Percentiles rank a stretch among this genome's conserved stretches.
Evolutionary conservation across 2,113 vertebrate genomes (phyloP).

Genomic region (Eulacestoma nigropectus): DNA sequence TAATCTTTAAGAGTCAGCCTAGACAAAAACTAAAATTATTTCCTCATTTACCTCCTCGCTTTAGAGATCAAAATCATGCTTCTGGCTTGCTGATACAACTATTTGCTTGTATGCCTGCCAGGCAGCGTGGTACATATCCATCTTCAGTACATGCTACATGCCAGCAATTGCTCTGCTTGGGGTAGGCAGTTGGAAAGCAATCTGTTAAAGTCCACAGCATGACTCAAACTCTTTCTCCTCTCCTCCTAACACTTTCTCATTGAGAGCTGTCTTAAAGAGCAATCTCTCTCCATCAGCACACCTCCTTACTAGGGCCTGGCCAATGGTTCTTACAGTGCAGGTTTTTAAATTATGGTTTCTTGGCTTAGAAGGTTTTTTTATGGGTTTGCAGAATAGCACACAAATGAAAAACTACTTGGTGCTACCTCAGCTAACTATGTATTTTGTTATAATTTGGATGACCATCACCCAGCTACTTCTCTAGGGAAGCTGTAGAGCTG

Average conservation of each 20-base stretch:
- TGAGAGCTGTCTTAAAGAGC: slow-evolving; percentile 8
- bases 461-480: background rate
- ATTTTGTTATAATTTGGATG: background rate
- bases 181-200: slow-evolving; percentile 25
- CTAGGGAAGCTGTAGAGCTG: background rate
- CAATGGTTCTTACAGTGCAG: background rate
- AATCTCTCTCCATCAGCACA: background rate
- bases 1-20: background rate
- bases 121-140: background rate
- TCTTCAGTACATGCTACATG: slow-evolving; percentile 8
- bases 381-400: background rate
- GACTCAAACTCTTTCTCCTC: background rate
- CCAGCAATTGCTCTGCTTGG: slow-evolving; percentile 12
- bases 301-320: background rate
- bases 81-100: slow-evolving; percentile 12
- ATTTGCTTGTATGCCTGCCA: slow-evolving; percentile 40
- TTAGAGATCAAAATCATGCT: background rate
- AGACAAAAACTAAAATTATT: slow-evolving; percentile 31
- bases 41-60: background rate
- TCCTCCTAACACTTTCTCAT: background rate
- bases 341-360: background rate
- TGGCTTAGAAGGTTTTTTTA: background rate
- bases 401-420: background rate
- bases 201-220: slow-evolving; percentile 40
- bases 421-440: background rate